These are phyloP conservation scores for Heptranchias perlo DNA, from an alignment of 2,113 vertebrate species.

Conservation along the genomic window DNA sequence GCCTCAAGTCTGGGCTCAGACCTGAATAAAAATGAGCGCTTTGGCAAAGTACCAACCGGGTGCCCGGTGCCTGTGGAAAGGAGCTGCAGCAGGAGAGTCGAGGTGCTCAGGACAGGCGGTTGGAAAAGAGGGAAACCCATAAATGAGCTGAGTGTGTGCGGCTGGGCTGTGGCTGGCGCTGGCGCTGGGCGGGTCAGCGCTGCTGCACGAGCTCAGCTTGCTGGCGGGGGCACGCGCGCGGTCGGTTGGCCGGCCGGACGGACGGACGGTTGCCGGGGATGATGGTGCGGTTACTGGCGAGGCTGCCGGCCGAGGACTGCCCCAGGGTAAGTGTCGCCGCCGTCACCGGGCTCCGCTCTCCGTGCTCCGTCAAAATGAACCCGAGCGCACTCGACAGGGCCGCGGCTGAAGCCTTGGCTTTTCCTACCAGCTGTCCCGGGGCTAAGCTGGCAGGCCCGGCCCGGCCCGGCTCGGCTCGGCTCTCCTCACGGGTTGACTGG, in stretches of 20 bases:
- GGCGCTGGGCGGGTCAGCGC: no score
- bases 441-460: no score
- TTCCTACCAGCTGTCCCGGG: not conserved
- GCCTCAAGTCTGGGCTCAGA: not conserved
- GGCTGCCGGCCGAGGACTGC: conserved; percentile 48
- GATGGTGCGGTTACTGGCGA: conserved; percentile 51
- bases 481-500: not conserved
- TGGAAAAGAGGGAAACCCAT: no score
- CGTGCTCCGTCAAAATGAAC: not conserved
- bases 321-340: conserved; percentile 50
- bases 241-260: not conserved
- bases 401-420: not conserved
- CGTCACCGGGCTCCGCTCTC: not conserved
- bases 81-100: not conserved
- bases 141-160: no score
- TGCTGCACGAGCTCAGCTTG: no score
- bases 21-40: not conserved
- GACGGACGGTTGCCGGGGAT: not conserved
- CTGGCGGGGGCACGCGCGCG: no score
- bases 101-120: no score
- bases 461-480: no score
- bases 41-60: not conserved
- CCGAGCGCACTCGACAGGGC: not conserved
- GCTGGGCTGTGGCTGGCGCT: no score
- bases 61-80: conserved; percentile 14